Evolutionary conservation across 2,113 vertebrate species (phyloP).

Genomic region (Cygnus atratus): DNA sequence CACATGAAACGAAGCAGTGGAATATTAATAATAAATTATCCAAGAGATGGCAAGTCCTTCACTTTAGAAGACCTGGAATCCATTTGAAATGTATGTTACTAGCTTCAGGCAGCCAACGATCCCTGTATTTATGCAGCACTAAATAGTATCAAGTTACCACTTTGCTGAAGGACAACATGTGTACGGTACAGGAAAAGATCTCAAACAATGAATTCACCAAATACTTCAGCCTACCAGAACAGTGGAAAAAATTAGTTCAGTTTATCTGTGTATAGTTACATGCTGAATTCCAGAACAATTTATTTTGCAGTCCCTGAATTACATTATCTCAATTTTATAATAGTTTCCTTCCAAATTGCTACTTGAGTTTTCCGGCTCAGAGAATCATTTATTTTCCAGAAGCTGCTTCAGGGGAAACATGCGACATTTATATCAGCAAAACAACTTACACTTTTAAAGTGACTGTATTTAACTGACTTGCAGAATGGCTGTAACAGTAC

Average conservation of each 20-base stretch:
- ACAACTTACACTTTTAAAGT: accelerated
- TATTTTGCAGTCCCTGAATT: background rate
- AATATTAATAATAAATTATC: background rate
- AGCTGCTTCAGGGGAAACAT: background rate
- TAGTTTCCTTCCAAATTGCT: background rate
- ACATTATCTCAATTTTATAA: background rate
- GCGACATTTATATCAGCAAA: background rate
- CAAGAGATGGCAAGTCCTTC: background rate
- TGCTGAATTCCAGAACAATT: background rate
- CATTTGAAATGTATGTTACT: accelerated
- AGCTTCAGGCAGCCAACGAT: background rate
- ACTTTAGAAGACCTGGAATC: background rate
- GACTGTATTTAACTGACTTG: accelerated
- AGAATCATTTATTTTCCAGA: background rate
- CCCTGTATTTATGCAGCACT: background rate
- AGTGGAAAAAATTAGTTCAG: background rate
- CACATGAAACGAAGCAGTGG: background rate
- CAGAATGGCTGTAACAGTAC: background rate
- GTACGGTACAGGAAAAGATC: background rate
- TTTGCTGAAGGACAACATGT: background rate
- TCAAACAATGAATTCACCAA: background rate
- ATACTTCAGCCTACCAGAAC: background rate
- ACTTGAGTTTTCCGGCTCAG: background rate
- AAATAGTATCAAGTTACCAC: accelerated
- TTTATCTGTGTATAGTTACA: accelerated